These are phyloP conservation scores for Carollia perspicillata DNA, from an alignment of 2,113 vertebrate species.

Conservation along the genomic window DNA sequence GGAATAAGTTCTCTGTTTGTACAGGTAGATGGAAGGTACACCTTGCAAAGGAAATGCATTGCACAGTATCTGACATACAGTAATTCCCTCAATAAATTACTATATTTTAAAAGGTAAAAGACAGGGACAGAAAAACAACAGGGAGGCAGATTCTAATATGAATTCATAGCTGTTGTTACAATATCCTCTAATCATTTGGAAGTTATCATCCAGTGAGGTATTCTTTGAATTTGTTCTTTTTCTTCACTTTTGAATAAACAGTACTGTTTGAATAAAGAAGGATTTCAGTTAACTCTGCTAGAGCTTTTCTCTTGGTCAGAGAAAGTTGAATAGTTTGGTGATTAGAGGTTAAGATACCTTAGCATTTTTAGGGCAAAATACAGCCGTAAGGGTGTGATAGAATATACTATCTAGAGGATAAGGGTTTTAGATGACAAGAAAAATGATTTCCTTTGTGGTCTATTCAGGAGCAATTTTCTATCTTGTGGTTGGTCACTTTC, in stretches of 20 bases:
- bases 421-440: slow-evolving; percentile 53
- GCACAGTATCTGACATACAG: background rate
- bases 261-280: background rate
- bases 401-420: background rate
- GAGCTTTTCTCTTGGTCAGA: slow-evolving; percentile 41
- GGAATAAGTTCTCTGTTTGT: background rate
- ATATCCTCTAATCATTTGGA: background rate
- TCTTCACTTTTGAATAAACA: background rate
- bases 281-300: background rate
- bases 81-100: background rate
- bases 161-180: background rate
- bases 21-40: background rate
- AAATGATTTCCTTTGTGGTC: slow-evolving; percentile 46
- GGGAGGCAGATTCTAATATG: background rate
- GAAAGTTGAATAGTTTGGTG: background rate
- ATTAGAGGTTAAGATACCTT: slow-evolving; percentile 14
- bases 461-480: slow-evolving; percentile 63
- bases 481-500: slow-evolving; percentile 61
- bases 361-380: background rate
- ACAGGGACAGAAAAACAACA: background rate
- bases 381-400: background rate
- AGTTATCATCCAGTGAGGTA: background rate
- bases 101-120: background rate
- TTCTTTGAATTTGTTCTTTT: slow-evolving; percentile 16
- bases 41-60: background rate